A percentile compares a stretch with the other conserved stretches of the same genome.
Evolutionary conservation across 2,797 vertebrate species (phyloP).

Genomic region (Okamejei kenojei): DNA sequence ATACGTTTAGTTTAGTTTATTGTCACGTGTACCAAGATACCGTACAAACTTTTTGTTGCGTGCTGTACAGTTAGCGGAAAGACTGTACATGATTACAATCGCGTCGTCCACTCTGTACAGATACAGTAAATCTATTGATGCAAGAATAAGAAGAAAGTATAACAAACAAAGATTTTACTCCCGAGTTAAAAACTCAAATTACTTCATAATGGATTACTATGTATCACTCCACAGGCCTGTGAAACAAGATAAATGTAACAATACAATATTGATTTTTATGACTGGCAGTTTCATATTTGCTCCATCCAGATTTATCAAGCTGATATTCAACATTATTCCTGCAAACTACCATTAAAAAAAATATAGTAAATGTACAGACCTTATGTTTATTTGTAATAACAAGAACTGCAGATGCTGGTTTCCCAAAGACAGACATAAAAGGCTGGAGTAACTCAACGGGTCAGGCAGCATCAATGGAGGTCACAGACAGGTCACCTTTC

Average conservation of each 20-base stretch:
- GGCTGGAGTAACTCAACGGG: no score
- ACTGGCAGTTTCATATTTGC: neutral
- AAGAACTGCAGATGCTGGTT: no score
- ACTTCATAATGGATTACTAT: neutral
- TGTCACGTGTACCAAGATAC: no score
- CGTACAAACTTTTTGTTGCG: no score
- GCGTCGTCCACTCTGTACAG: no score
- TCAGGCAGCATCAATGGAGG: no score
- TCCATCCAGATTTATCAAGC: neutral
- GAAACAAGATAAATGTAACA: neutral
- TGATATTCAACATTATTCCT: conserved; percentile 6
- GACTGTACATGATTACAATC: no score
- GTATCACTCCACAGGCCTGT: neutral
- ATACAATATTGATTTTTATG: conserved; percentile 8
- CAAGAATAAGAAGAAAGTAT: neutral
- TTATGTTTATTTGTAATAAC: neutral
- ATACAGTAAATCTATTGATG: neutral
- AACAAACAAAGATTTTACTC: neutral
- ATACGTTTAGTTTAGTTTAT: no score
- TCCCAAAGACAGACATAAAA: no score
- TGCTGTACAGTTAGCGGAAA: no score
- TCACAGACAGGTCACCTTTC: no score
- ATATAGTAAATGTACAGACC: neutral
- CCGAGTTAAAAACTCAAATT: neutral
- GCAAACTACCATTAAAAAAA: neutral